A percentile compares a stretch with the other conserved stretches of the same genome.
phyloP scores from a whole-genome alignment of 2,888 invertebrate genomes.

The Hydroisotoma schaefferi region DNA sequence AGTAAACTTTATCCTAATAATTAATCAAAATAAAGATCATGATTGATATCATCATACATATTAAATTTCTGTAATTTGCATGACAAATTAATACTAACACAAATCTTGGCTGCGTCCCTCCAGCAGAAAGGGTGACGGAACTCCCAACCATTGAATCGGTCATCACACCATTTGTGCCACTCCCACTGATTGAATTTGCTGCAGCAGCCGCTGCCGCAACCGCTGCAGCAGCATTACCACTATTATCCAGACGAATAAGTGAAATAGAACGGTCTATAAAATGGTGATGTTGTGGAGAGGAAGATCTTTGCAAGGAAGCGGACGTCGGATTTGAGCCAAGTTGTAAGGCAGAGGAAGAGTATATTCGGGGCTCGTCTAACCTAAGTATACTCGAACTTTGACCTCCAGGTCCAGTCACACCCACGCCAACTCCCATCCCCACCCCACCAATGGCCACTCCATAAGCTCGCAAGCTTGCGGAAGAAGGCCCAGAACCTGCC shows the following conservation, averaged over 20 bases:
- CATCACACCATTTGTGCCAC: slow-evolving; percentile 9
- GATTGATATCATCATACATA: not conserved
- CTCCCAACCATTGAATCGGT: slow-evolving; percentile 31
- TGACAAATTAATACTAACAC: slow-evolving; percentile 30
- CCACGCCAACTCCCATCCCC: not conserved
- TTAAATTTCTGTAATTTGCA: not conserved
- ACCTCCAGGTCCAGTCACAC: slow-evolving; percentile 26
- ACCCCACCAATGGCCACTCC: slow-evolving; percentile 34
- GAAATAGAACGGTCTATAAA: slow-evolving; percentile 48
- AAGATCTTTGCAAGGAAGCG: slow-evolving; percentile 40
- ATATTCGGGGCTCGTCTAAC: slow-evolving; percentile 47
- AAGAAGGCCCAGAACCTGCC: slow-evolving; percentile 25
- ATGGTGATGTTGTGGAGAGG: slow-evolving; percentile 45
- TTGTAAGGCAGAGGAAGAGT: slow-evolving; percentile 47
- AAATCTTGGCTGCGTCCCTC: slow-evolving; percentile 42
- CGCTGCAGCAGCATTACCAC: slow-evolving; percentile 27
- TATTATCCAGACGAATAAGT: slow-evolving; percentile 47
- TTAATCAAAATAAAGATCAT: not conserved
- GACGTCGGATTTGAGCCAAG: slow-evolving; percentile 38
- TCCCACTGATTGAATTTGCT: slow-evolving; percentile 8
- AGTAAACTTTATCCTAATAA: slow-evolving; percentile 33
- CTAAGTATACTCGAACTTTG: slow-evolving; percentile 42
- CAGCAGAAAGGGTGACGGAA: slow-evolving; percentile 40
- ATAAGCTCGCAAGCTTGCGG: slow-evolving; percentile 36
- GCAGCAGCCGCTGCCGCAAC: slow-evolving; percentile 19